These are phyloP conservation scores for Falco biarmicus DNA, from an alignment of 2,797 vertebrate genomes.

Conservation along the genomic window DNA sequence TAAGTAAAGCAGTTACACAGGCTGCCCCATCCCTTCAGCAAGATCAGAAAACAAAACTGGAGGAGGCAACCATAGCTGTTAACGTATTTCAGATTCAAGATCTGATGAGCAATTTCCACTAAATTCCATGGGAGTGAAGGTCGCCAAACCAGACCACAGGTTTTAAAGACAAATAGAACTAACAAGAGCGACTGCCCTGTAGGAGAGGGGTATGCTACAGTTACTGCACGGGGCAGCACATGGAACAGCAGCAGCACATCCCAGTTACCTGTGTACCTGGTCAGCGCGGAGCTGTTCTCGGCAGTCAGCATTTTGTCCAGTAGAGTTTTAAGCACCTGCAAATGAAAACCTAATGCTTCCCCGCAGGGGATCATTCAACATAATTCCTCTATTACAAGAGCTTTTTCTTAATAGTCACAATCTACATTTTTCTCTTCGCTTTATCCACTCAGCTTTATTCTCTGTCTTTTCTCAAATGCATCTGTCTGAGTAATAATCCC, in stretches of 20 bases:
- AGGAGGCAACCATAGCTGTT: background rate
- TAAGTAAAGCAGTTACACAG: background rate
- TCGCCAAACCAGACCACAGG: background rate
- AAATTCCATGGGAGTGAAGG: background rate
- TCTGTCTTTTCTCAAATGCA: background rate
- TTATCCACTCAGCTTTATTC: constrained; percentile 1
- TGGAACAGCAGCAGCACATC: background rate
- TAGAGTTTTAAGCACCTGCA: background rate
- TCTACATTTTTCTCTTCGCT: background rate
- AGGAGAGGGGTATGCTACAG: background rate
- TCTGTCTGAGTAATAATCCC: background rate
- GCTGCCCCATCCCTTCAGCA: background rate
- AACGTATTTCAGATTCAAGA: background rate
- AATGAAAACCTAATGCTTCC: background rate
- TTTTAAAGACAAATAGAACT: background rate
- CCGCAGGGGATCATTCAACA: background rate
- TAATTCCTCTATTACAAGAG: background rate
- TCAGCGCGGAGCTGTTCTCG: background rate
- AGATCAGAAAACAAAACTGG: background rate
- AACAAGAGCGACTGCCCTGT: background rate
- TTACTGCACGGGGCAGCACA: background rate
- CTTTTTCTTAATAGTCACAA: background rate
- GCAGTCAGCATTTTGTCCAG: background rate
- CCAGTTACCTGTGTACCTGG: rapidly evolving
- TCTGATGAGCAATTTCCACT: background rate